Evolutionary conservation across 2,113 vertebrate genomes (phyloP).

Genomic region (Steatornis caripensis): DNA sequence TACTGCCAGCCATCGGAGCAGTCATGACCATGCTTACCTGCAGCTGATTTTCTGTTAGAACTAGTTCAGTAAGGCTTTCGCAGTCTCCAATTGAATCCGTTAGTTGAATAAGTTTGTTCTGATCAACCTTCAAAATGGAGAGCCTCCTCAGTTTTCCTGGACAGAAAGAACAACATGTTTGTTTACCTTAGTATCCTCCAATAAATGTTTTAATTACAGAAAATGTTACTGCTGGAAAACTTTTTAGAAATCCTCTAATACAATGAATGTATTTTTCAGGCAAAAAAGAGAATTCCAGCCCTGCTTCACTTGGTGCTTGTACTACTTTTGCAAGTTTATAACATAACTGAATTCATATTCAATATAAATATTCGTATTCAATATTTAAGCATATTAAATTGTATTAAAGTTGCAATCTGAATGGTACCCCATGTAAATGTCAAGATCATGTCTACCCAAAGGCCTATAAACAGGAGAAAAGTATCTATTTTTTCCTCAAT

Average conservation of each 20-base stretch:
- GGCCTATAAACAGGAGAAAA: not conserved
- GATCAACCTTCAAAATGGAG: slow-evolving; percentile 94
- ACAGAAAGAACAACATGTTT: not conserved
- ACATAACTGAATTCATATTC: not conserved
- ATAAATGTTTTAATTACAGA: not conserved
- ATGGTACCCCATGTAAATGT: not conserved
- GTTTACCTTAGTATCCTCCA: not conserved
- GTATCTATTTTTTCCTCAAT: not conserved
- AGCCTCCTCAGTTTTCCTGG: slow-evolving; percentile 88
- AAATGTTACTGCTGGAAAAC: not conserved
- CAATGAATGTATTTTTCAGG: not conserved
- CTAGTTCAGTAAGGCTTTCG: slow-evolving; percentile 92
- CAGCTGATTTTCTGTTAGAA: slow-evolving; percentile 94
- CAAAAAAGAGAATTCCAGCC: not conserved
- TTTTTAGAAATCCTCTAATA: not conserved
- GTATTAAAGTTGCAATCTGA: not conserved
- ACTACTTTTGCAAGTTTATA: not conserved
- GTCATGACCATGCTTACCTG: slow-evolving; percentile 74
- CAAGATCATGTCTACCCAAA: not conserved
- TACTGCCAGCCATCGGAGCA: not conserved
- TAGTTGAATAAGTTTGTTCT: slow-evolving; percentile 88
- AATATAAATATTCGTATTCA: not conserved
- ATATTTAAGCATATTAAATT: not conserved
- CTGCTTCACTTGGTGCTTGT: not conserved
- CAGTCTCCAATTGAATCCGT: slow-evolving; percentile 92